phyloP scores from a whole-genome alignment of 2,113 vertebrate species.

The Axis porcinus region DNA sequence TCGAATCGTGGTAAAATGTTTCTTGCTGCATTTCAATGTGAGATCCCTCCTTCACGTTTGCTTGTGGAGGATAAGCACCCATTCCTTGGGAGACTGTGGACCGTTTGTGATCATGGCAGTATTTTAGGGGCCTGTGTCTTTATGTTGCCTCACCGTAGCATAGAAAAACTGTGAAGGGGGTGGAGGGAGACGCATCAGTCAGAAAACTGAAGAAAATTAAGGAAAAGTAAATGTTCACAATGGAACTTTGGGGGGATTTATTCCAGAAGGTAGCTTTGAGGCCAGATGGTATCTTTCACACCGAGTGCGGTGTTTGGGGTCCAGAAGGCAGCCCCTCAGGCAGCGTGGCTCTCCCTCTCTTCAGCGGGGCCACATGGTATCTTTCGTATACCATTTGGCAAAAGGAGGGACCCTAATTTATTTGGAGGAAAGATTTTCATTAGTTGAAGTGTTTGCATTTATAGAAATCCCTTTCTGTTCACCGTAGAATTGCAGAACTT shows the following conservation, averaged over 20 bases:
- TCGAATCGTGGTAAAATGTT: not conserved
- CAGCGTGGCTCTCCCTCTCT: rapidly evolving
- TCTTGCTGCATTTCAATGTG: not conserved
- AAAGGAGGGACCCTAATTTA: too few species aligned
- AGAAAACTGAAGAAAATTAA: not conserved
- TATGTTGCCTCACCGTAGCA: not conserved
- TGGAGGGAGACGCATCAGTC: not conserved
- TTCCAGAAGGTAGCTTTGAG: not conserved
- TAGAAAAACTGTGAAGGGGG: not conserved
- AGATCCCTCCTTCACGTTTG: not conserved
- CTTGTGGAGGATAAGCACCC: not conserved
- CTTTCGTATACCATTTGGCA: not conserved
- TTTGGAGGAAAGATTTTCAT: not conserved
- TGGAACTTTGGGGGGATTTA: not conserved
- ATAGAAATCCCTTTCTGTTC: not conserved
- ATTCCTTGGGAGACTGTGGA: not conserved
- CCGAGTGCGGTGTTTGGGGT: rapidly evolving
- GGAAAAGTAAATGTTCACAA: not conserved
- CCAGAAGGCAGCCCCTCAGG: not conserved
- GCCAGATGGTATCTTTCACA: not conserved
- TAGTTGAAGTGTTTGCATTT: not conserved
- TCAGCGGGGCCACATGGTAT: not conserved
- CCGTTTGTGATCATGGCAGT: rapidly evolving
- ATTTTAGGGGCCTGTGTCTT: not conserved
- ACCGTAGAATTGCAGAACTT: not conserved